A percentile compares a stretch with the other conserved stretches of the same genome.
phyloP scores from a whole-genome alignment of 2,113 vertebrate genomes.

The Bothrops jararaca region DNA sequence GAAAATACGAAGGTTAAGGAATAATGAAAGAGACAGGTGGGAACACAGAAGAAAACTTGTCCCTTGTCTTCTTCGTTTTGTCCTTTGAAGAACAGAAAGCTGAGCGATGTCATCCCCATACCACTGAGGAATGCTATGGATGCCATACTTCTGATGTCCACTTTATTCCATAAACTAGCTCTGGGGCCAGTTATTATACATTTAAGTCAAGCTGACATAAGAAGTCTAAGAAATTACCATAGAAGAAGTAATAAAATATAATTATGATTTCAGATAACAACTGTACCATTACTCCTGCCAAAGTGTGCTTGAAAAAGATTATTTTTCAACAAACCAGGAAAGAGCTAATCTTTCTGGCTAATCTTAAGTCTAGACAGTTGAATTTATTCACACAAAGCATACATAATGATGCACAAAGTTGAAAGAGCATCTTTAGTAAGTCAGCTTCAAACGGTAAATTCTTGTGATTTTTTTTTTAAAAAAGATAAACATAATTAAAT shows the following conservation, averaged over 20 bases:
- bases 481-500: not conserved
- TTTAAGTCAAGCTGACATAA: not conserved
- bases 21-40: not conserved
- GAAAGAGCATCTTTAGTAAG: not conserved
- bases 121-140: not conserved
- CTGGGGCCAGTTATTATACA: not conserved
- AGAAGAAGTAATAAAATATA: not conserved
- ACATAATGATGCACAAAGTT: not conserved
- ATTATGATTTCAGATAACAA: not conserved
- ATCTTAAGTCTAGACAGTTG: not conserved
- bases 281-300: not conserved
- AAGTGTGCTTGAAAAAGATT: not conserved
- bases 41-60: not conserved
- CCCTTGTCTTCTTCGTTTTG: not conserved
- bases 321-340: not conserved
- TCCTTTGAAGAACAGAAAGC: not conserved
- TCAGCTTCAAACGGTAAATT: not conserved
- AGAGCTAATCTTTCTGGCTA: not conserved
- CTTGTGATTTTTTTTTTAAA: not conserved
- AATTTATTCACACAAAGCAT: conserved; percentile 8
- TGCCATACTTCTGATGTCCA: not conserved
- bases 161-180: not conserved
- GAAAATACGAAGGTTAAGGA: not conserved
- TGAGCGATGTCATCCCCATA: not conserved
- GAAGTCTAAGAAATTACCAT: not conserved